Conservation (phyloP, 2,113 vertebrate species). For the Fulica atra region DNA sequence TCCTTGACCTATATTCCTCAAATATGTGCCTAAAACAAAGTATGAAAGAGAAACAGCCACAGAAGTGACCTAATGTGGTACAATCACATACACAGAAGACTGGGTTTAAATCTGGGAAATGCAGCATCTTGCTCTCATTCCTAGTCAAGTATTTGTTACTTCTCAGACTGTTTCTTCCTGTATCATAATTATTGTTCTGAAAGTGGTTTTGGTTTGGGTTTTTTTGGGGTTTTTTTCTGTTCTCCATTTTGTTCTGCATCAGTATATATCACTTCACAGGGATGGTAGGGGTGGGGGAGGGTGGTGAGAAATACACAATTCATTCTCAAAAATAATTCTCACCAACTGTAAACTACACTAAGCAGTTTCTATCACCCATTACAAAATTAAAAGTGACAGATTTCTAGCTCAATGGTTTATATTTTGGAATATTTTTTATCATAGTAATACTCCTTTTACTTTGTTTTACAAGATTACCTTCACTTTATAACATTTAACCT, state of each 20-base stretch:
- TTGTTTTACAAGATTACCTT: background rate
- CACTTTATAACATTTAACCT: background rate
- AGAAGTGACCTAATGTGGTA: background rate
- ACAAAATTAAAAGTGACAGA: constrained; percentile 4
- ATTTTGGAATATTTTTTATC: background rate
- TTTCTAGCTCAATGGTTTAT: background rate
- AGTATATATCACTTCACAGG: constrained; percentile 62
- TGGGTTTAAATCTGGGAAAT: background rate
- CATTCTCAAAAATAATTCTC: constrained; percentile 54
- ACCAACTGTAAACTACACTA: constrained; percentile 1
- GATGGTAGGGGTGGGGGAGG: background rate
- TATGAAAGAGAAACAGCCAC: background rate
- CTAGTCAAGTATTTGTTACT: background rate
- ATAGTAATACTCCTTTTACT: background rate
- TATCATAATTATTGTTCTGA: background rate
- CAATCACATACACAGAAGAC: background rate
- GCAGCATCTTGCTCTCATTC: background rate
- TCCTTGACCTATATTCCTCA: background rate
- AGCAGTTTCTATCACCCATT: background rate
- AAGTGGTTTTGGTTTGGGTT: background rate
- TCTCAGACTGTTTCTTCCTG: background rate
- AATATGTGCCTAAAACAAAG: background rate
- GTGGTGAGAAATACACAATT: constrained; percentile 18
- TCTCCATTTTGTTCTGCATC: constrained; percentile 38
- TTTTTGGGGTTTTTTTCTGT: background rate